Evolutionary conservation across 2,888 invertebrate genomes (phyloP).

Genomic region (Scaeva pyrastri): DNA sequence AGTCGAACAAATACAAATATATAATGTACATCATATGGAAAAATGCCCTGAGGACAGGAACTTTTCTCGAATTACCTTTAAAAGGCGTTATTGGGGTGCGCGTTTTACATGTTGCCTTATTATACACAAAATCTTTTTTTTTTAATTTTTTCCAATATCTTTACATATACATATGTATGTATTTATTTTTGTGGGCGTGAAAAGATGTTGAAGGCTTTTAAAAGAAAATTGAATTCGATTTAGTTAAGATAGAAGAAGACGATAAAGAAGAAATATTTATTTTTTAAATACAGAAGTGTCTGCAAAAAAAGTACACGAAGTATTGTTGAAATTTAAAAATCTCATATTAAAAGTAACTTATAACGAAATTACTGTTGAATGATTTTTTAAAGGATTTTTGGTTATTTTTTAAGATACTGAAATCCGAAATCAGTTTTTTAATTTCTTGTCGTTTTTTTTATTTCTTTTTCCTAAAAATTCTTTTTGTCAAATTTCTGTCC

Average conservation of each 20-base stretch:
- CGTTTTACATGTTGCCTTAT: conserved; percentile 50
- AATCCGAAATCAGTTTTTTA: too few species aligned
- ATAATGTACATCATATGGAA: neutral
- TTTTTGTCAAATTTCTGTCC: too few species aligned
- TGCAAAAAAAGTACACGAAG: too few species aligned
- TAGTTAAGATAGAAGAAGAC: conserved; percentile 3
- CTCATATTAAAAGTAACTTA: too few species aligned
- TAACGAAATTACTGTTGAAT: too few species aligned
- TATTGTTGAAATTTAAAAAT: too few species aligned
- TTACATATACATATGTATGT: too few species aligned
- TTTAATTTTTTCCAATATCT: neutral
- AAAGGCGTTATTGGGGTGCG: conserved; percentile 48
- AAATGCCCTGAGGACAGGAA: conserved; percentile 52
- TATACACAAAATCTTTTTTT: neutral
- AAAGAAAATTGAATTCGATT: conserved; percentile 67
- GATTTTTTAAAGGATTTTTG: too few species aligned
- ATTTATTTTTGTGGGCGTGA: neutral
- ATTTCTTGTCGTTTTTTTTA: too few species aligned
- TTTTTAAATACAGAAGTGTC: conserved; percentile 6
- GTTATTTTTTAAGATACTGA: too few species aligned
- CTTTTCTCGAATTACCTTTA: conserved; percentile 46
- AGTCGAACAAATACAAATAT: neutral
- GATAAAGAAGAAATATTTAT: conserved; percentile 9
- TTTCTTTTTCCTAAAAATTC: too few species aligned
- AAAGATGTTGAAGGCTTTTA: conserved; percentile 13